Conservation (phyloP, 2,888 invertebrate genomes). For the Corbicula japonica region DNA sequence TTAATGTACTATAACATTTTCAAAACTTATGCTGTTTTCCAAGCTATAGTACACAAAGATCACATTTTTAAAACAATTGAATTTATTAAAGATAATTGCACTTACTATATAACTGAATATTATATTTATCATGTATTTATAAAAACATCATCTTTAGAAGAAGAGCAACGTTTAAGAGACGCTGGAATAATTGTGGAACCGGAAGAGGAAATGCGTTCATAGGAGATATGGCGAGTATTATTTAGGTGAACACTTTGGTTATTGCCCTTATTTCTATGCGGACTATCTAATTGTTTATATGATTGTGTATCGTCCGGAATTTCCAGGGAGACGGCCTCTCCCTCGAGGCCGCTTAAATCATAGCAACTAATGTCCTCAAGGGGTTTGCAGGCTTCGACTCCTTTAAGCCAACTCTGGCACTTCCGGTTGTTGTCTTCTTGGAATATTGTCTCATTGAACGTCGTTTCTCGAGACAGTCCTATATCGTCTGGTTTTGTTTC, state of each 20-base stretch:
- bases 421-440: slow-evolving; percentile 81
- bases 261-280: slow-evolving; percentile 47
- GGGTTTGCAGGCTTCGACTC: slow-evolving; percentile 80
- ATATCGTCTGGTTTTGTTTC: slow-evolving; percentile 80
- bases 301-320: slow-evolving; percentile 74
- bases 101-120: background rate
- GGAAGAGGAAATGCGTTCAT: background rate
- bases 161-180: slow-evolving; percentile 24
- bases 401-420: slow-evolving; percentile 82
- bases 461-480: slow-evolving; percentile 64
- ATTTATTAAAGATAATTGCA: no score
- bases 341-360: slow-evolving; percentile 64
- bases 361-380: slow-evolving; percentile 77
- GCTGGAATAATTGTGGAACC: slow-evolving; percentile 7
- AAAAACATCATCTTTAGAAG: slow-evolving; percentile 34
- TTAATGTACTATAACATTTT: no score
- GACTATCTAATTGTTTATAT: slow-evolving; percentile 63
- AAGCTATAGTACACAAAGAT: no score
- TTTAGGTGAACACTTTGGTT: slow-evolving; percentile 44
- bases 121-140: slow-evolving; percentile 37
- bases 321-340: slow-evolving; percentile 74
- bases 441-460: slow-evolving; percentile 74
- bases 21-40: no score
- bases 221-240: slow-evolving; percentile 29
- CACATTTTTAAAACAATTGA: no score